Evolutionary conservation across 2,113 vertebrate genomes (phyloP), one percentile per base, ranked within the genome.

Genomic region (Corvus hawaiiensis): DNA sequence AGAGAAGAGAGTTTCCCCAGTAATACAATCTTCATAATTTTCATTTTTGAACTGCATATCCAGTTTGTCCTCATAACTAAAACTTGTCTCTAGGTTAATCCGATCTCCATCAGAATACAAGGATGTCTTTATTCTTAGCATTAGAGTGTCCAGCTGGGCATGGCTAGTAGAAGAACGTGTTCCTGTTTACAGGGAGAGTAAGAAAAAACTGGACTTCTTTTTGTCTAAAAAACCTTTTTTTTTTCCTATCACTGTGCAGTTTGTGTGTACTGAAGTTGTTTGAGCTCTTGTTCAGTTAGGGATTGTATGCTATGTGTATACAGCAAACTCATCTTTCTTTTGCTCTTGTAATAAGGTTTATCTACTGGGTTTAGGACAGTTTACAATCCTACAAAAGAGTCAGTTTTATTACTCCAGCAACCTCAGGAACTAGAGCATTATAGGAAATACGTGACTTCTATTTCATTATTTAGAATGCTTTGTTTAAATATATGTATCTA

Each of bases 101-200:
- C 0, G 0, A 56, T 82, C 86, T 90, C 32, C 12, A 83, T 75
- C 58, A 74, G 59, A 80, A 80, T 26, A 95, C 89, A 91, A 93
- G 27, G 30, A 62, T 48, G 59, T 30, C 67, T 87, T 89, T 94
- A 83, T 95, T 83, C 67, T 63, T 55, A 84, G 7, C 9, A 23
- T 46, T 69, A 39, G 43, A 80, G 44, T 84, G 64, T 88, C 91
- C 94, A 89, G 87, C 94, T 97, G 89, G 75, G 61, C 86, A 66
- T 80, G 64, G 69, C 49, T 35, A 49, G 73, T 41, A 90, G 84
- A 96, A 78, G 51, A 97, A 95, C 44, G 18, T 75, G 54, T 93
- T 95, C 71, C 96, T 95, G 68, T 97, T 96, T 90, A 95, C 49
- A 51, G 63, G 46, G 52, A 93, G 56, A n/a, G 1, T 46, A 64